A percentile compares a stretch with the other conserved stretches of the same genome.
phyloP scores from a whole-genome alignment of 2,797 vertebrate species.

The Margarornis squamiger region DNA sequence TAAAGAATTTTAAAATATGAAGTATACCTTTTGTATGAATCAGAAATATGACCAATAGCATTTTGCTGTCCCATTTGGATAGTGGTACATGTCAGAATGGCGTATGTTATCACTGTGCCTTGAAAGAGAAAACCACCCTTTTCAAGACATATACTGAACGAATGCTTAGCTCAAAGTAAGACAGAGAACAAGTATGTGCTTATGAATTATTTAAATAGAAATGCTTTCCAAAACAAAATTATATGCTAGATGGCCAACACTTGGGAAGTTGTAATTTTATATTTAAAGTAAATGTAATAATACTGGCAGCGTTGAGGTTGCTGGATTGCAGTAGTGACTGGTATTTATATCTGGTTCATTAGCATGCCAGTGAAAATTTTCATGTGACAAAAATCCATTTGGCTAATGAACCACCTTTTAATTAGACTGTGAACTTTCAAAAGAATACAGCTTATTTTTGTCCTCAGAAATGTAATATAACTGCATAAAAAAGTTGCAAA shows the following conservation, averaged over 20 bases:
- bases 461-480: not conserved
- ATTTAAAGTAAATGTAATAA: slow-evolving; percentile 6
- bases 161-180: not conserved
- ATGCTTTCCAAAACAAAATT: slow-evolving; percentile 21
- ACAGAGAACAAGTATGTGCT: not conserved
- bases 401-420: slow-evolving; percentile 32
- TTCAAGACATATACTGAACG: not conserved
- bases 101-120: not conserved
- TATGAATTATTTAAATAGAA: not conserved
- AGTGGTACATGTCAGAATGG: not conserved
- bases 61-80: not conserved
- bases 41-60: not conserved
- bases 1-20: not conserved
- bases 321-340: not conserved
- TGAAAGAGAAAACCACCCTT: not conserved
- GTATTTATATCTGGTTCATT: slow-evolving; percentile 33
- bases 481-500: not conserved
- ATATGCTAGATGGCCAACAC: not conserved
- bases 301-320: not conserved
- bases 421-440: slow-evolving; percentile 37
- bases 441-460: slow-evolving; percentile 4
- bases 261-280: slow-evolving; percentile 4
- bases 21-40: not conserved
- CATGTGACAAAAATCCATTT: slow-evolving; percentile 22
- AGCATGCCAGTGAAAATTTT: slow-evolving; percentile 16